A percentile compares a stretch with the other conserved stretches of the same genome.
These are phyloP conservation scores for Drosophila silvestris DNA, from an alignment of 2,888 invertebrate genomes.

Conservation along the genomic window DNA sequence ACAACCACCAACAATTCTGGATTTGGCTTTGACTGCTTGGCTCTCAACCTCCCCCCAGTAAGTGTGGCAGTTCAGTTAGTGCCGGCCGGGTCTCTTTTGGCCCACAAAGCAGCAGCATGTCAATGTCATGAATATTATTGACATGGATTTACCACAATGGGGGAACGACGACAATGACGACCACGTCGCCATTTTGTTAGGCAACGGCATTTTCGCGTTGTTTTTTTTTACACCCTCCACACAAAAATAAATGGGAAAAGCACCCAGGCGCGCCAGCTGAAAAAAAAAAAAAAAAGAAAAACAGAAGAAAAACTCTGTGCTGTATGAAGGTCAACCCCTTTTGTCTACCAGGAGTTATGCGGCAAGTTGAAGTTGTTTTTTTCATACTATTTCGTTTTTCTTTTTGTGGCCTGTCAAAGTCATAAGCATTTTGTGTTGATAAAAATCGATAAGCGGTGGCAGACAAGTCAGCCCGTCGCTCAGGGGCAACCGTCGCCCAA, in stretches of 20 bases:
- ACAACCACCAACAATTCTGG: constrained; percentile 35
- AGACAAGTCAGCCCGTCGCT: constrained; percentile 50
- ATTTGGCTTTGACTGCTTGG: constrained; percentile 4
- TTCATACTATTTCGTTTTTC: background rate
- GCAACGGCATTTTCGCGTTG: constrained; percentile 48
- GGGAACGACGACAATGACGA: constrained; percentile 3
- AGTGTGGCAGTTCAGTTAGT: constrained; percentile 5
- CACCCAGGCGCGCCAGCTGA: constrained; percentile 2
- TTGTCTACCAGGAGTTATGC: constrained; percentile 44
- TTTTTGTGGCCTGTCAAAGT: constrained; percentile 60
- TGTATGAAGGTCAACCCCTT: constrained; percentile 78
- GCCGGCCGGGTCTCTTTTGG: constrained; percentile 43
- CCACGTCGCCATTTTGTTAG: constrained; percentile 61
- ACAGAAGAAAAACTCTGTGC: constrained; percentile 16
- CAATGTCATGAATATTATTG: constrained; percentile 81
- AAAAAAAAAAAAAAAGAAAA: constrained; percentile 12
- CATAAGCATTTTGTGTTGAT: constrained; percentile 64
- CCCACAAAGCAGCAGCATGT: constrained; percentile 72
- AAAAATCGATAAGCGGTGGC: constrained; percentile 70
- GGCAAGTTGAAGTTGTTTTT: constrained; percentile 31
- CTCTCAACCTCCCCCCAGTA: constrained; percentile 27
- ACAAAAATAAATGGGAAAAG: constrained; percentile 1
- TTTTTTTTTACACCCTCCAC: background rate
- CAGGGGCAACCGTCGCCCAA: constrained; percentile 46
- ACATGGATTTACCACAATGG: constrained; percentile 67